Base-by-base conservation (phyloP, 1,140 invertebrate genomes). In the Drosophila bifasciata region DNA sequence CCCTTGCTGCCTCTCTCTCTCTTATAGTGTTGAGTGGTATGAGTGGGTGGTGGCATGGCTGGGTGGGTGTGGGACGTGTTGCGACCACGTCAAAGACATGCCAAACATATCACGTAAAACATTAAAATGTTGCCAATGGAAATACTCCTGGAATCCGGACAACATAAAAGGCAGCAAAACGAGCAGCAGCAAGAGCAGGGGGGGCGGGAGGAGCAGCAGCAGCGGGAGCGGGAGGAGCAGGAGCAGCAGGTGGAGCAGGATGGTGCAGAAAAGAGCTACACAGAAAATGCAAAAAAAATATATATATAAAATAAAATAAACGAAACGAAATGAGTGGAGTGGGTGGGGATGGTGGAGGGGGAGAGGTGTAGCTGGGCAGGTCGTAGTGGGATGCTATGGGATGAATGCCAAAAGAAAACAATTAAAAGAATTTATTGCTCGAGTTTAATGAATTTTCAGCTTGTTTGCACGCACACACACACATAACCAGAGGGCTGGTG, bases 381-480 rank as follows among this genome's bases (percentile, higher is more conserved):
- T n/a, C n/a, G n/a, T n/a, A n/a, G 0, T 4, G 19, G 19, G 19
- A 19, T 19, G 19, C n/a, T n/a, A 11, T 32, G 32, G 9, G 32
- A 36, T 36, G 32, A 36, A 36, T 36, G 56, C 19, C 45, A 77
- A 68, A 68, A 53, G 68, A 80, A 85, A 86, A 86, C 81, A 86
- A 86, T 86, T 86, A 86, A 86, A 85, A 77, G 64, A 86, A 86
- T 86, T 86, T 86, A 86, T 86, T 77, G 73, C 81, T 80, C 11
- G 60, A 70, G 81, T 86, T 86, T 86, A 86, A 86, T 86, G 81
- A 86, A 86, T 86, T 86, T 86, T 80, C 74, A 86, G 81, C 77
- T 86, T 86, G 76, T 86, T 85, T 80, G 76, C 80, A 69, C 69
- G 72, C 80, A 76, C 36, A 61, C 57, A 40, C 71, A 40, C 66